These are phyloP conservation scores for Daubentonia madagascariensis DNA, from an alignment of 2,113 vertebrate species.

Conservation along the genomic window DNA sequence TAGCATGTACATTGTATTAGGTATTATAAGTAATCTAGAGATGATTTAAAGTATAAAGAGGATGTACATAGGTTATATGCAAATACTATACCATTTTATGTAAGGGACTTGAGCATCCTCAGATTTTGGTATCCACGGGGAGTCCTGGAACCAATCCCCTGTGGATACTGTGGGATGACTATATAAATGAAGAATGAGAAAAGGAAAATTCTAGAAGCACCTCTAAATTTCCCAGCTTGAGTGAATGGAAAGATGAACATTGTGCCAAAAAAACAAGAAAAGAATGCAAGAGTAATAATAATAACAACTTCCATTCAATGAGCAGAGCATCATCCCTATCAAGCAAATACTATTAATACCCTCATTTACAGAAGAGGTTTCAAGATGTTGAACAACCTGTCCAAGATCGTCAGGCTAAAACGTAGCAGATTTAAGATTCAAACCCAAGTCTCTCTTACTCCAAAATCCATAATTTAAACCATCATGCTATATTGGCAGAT, in stretches of 20 bases:
- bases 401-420: background rate
- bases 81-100: background rate
- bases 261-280: background rate
- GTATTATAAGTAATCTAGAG: background rate
- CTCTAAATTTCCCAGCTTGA: slow-evolving; percentile 14
- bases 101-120: background rate
- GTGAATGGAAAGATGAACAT: background rate
- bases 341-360: background rate
- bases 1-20: background rate
- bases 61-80: background rate
- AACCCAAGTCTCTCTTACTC: background rate
- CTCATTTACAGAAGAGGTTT: background rate
- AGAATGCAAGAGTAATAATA: background rate
- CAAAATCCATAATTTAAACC: slow-evolving; percentile 10
- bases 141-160: background rate
- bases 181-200: background rate
- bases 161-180: background rate
- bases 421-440: background rate
- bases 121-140: background rate
- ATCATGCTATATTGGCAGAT: background rate
- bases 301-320: background rate
- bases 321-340: background rate
- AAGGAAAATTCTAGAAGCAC: slow-evolving; percentile 9
- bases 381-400: background rate
- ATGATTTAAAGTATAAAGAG: background rate